Conservation (phyloP, 2,888 invertebrate species). For the Pandemis cinnamomeana region DNA sequence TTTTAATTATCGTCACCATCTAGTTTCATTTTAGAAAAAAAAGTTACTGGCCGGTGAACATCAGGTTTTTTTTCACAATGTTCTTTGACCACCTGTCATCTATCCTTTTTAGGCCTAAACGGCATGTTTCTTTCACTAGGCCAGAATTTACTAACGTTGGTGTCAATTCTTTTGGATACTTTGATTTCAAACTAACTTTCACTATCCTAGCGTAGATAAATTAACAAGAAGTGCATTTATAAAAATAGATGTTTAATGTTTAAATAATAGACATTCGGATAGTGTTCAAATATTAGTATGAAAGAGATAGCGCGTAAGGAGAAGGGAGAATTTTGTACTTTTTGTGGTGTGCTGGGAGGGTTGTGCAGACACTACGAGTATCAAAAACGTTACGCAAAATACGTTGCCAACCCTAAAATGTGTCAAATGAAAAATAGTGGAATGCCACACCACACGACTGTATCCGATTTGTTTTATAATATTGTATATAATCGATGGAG, state of each 20-base stretch:
- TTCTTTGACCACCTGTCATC: conserved; percentile 25
- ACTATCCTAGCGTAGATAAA: conserved; percentile 65
- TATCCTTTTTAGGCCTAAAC: conserved; percentile 5
- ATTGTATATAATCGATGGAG: conserved; percentile 42
- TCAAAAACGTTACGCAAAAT: conserved; percentile 23
- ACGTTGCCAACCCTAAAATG: conserved; percentile 56
- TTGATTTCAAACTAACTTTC: conserved; percentile 44
- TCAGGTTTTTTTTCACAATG: conserved; percentile 20
- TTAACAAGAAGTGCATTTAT: conserved; percentile 83
- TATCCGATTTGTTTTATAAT: conserved; percentile 31
- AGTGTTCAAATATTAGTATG: conserved; percentile 74
- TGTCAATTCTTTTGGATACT: conserved; percentile 23
- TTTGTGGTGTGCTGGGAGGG: conserved; percentile 76
- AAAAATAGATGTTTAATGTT: conserved; percentile 77
- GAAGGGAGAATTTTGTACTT: conserved; percentile 78
- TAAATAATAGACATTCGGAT: conserved; percentile 72
- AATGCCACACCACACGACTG: conserved; percentile 31
- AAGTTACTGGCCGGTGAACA: conserved; percentile 8
- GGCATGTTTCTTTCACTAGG: background rate
- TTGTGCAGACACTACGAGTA: conserved; percentile 58
- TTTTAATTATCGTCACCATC: conserved; percentile 48
- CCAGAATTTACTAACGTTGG: conserved; percentile 11
- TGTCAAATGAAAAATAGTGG: conserved; percentile 61
- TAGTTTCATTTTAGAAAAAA: conserved; percentile 5
- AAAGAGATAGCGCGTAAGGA: conserved; percentile 68